Percentiles rank a stretch among this genome's conserved stretches.
These are phyloP conservation scores for Sinocyclocheilus anshuiensis DNA, from an alignment of 2,113 vertebrate species.

Conservation along the genomic window DNA sequence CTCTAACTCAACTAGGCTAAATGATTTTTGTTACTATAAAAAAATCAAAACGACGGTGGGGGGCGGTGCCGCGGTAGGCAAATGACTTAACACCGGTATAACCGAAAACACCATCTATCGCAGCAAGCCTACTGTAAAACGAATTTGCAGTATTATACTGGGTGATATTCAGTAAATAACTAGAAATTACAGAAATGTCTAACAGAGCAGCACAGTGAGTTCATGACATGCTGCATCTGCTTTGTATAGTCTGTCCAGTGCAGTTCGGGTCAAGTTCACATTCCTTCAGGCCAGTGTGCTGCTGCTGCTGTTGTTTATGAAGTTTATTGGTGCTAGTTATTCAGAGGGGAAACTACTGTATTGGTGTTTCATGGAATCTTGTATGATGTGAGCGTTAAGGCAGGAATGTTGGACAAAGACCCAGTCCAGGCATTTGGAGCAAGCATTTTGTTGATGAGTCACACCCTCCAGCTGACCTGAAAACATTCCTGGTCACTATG, in stretches of 20 bases:
- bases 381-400: conserved; percentile 59
- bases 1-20: too few species aligned
- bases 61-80: too few species aligned
- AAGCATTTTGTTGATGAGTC: conserved; percentile 3
- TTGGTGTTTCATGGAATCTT: conserved; percentile 64
- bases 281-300: conserved; percentile 73
- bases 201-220: conserved; percentile 44
- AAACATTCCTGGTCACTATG: neutral
- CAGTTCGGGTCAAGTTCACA: conserved; percentile 71
- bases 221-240: conserved; percentile 47
- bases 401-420: conserved; percentile 52
- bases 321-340: conserved; percentile 72
- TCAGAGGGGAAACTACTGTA: conserved; percentile 70
- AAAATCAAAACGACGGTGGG: too few species aligned
- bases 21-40: too few species aligned
- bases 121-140: too few species aligned
- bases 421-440: conserved; percentile 11
- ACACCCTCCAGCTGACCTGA: conserved; percentile 1
- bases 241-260: conserved; percentile 61
- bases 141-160: too few species aligned
- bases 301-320: conserved; percentile 68
- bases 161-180: too few species aligned
- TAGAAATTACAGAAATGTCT: too few species aligned
- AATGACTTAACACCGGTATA: too few species aligned
- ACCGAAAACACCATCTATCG: too few species aligned